Percentiles rank a stretch among this genome's conserved stretches.
Conservation (phyloP, 2,113 vertebrate genomes). For the Redunca redunca region DNA sequence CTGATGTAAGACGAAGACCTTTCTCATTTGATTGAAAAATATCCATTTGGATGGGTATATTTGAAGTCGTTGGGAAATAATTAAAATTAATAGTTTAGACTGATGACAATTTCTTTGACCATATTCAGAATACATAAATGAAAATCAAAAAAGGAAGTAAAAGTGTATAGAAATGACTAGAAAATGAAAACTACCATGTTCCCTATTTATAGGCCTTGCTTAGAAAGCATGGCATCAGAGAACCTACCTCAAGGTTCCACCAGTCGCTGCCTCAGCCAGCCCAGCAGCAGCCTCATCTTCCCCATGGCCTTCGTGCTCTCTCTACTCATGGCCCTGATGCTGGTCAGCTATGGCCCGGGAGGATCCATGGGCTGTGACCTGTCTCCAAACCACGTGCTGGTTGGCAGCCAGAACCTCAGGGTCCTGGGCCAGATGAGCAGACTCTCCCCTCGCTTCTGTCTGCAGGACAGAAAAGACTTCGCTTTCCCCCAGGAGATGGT, state of each 20-base stretch:
- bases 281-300: too few species aligned
- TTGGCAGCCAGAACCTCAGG: too few species aligned
- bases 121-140: background rate
- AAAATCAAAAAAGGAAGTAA: background rate
- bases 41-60: background rate
- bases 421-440: too few species aligned
- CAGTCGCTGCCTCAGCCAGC: background rate
- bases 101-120: background rate
- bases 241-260: background rate
- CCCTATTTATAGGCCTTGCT: background rate
- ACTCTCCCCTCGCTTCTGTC: accelerated
- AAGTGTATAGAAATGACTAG: background rate
- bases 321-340: too few species aligned
- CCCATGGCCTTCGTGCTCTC: too few species aligned
- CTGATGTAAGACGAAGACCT: too few species aligned
- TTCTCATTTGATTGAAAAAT: background rate
- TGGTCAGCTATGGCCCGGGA: accelerated
- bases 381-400: too few species aligned
- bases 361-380: too few species aligned
- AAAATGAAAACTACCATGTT: background rate
- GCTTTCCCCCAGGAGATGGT: too few species aligned
- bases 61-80: background rate
- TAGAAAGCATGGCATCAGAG: background rate
- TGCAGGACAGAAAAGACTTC: too few species aligned
- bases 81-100: background rate